Evolutionary conservation across 2,113 vertebrate genomes (phyloP).

Genomic region (Alectura lathami): DNA sequence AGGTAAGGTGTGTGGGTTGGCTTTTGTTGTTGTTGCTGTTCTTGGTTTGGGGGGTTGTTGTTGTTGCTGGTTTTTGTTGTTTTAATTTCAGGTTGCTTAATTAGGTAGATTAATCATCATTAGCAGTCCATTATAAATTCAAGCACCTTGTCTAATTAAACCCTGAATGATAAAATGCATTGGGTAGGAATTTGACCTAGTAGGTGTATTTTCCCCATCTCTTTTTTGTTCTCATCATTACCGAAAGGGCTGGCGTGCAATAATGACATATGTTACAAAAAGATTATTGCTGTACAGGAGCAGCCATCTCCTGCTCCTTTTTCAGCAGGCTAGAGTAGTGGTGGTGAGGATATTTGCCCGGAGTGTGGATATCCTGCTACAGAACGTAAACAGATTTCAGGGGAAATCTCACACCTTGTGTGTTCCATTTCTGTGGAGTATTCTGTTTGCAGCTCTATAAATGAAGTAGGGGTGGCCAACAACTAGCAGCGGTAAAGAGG

Average conservation of each 20-base stretch:
- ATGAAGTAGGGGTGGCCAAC: not conserved
- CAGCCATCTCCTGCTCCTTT: not conserved
- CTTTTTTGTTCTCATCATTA: not conserved
- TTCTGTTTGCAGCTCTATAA: not conserved
- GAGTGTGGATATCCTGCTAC: not conserved
- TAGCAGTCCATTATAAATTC: not conserved
- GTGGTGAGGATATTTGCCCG: not conserved
- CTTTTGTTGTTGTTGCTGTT: not conserved
- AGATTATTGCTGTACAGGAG: not conserved
- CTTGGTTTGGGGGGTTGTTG: not conserved
- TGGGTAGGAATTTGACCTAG: not conserved
- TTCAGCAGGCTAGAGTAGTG: not conserved
- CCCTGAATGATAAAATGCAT: not conserved
- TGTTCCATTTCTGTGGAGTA: not conserved
- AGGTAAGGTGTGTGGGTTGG: conserved; percentile 77
- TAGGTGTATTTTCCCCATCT: not conserved
- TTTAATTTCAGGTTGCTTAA: not conserved
- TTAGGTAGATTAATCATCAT: conserved; percentile 22
- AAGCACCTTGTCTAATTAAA: conserved; percentile 30
- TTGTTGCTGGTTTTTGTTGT: not conserved
- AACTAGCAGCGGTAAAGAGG: not conserved
- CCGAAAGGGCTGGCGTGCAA: not conserved
- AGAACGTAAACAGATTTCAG: not conserved
- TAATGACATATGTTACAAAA: not conserved
- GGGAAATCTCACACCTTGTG: not conserved